Percentiles rank a stretch among this genome's conserved stretches.
Evolutionary conservation across 2,888 invertebrate species (phyloP).

Genomic region (Trissoscelio sp.): DNA sequence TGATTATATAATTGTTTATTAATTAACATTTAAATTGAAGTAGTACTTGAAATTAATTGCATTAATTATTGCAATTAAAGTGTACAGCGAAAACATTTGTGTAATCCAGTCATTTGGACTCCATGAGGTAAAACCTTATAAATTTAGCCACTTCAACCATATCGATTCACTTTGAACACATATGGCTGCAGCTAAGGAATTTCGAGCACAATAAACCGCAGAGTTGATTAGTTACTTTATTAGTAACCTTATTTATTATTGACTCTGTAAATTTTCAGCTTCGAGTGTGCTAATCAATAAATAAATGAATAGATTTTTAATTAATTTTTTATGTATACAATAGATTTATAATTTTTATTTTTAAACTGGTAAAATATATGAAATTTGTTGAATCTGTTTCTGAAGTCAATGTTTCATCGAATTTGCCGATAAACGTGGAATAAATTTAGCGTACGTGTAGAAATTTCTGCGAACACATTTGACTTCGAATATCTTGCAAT

Average conservation of each 20-base stretch:
- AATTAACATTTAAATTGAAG: too few relatives aligned
- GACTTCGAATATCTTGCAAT: background rate
- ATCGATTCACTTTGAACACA: constrained; percentile 42
- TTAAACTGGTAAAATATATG: too few relatives aligned
- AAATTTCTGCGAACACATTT: background rate
- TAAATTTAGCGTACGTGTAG: background rate
- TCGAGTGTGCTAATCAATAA: background rate
- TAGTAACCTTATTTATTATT: constrained; percentile 22
- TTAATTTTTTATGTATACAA: background rate
- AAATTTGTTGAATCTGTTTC: too few relatives aligned
- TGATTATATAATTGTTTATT: too few relatives aligned
- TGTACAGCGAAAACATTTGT: too few relatives aligned
- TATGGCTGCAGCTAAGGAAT: constrained; percentile 39
- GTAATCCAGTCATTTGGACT: too few relatives aligned
- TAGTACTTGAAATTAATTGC: too few relatives aligned
- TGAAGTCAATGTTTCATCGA: too few relatives aligned
- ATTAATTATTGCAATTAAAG: too few relatives aligned
- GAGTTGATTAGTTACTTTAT: constrained; percentile 35
- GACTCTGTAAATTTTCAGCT: background rate
- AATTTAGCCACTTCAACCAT: constrained; percentile 21
- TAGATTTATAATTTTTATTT: too few relatives aligned
- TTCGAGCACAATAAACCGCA: constrained; percentile 42
- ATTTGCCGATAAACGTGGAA: too few relatives aligned
- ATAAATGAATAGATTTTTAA: background rate
- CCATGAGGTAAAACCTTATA: constrained; percentile 25